Percentiles rank a stretch among this genome's conserved stretches.
These are phyloP conservation scores for Halcyon badia DNA, from an alignment of 2,797 vertebrate genomes.

Conservation along the genomic window DNA sequence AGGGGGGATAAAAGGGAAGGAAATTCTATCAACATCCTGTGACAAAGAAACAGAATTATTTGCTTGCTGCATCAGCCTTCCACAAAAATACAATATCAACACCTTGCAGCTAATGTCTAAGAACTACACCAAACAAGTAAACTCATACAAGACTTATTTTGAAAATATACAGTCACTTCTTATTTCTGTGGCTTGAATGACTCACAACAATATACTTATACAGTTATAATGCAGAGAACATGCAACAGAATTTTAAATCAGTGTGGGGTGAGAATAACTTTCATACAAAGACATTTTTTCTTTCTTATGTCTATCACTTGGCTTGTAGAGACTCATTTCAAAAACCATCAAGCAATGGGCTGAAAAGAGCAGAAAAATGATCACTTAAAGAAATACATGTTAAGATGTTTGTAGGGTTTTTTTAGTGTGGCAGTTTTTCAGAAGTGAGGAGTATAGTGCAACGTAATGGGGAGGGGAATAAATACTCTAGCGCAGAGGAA, in stretches of 20 bases:
- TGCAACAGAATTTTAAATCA: background rate
- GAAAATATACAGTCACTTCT: background rate
- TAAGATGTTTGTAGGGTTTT: accelerated
- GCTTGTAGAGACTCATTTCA: background rate
- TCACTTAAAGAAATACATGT: background rate
- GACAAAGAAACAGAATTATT: background rate
- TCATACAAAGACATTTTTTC: background rate
- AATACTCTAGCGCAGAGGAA: background rate
- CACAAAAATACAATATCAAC: background rate
- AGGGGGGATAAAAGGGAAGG: background rate
- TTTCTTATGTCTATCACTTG: background rate
- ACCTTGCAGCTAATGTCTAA: background rate
- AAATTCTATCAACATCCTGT: background rate
- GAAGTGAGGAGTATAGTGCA: background rate
- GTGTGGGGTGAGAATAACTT: background rate
- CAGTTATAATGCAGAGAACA: background rate
- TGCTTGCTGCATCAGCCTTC: background rate
- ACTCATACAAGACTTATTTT: background rate
- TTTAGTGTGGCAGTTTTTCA: background rate
- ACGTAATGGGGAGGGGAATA: background rate
- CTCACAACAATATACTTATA: background rate
- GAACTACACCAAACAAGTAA: background rate
- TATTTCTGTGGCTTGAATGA: background rate
- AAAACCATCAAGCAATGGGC: background rate
- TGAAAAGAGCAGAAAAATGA: background rate